Conservation (phyloP, 2,888 invertebrate species). For the Drosophila vallismaia region DNA sequence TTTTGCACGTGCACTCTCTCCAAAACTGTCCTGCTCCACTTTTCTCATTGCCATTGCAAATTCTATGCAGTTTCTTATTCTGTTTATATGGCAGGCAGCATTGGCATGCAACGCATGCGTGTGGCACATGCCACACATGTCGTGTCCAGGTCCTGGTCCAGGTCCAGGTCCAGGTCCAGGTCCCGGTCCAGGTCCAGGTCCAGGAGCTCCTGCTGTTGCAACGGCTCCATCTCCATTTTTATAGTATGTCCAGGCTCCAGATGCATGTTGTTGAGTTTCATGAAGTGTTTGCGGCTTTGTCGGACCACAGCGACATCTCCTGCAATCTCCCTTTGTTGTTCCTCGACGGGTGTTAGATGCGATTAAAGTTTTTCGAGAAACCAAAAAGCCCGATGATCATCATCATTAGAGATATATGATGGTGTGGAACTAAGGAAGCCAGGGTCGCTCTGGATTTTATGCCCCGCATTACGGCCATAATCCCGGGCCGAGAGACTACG, state of each 20-base stretch:
- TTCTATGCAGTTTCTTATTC: slow-evolving; percentile 46
- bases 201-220: slow-evolving; percentile 16
- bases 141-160: slow-evolving; percentile 16
- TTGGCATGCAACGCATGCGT: slow-evolving; percentile 64
- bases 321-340: slow-evolving; percentile 14
- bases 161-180: neutral
- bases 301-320: slow-evolving; percentile 33
- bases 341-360: slow-evolving; percentile 23
- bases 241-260: slow-evolving; percentile 12
- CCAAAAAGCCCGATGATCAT: slow-evolving; percentile 37
- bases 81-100: slow-evolving; percentile 53
- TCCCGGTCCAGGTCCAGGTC: slow-evolving; percentile 8
- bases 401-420: slow-evolving; percentile 36
- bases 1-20: slow-evolving; percentile 5
- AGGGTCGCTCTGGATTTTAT: slow-evolving; percentile 33
- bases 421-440: slow-evolving; percentile 11
- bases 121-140: slow-evolving; percentile 49
- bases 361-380: slow-evolving; percentile 42
- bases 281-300: slow-evolving; percentile 46
- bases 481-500: slow-evolving; percentile 21
- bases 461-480: slow-evolving; percentile 38
- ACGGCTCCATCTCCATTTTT: slow-evolving; percentile 7
- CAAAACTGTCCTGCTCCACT: slow-evolving; percentile 14
- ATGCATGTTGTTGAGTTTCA: slow-evolving; percentile 39
- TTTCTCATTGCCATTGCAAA: slow-evolving; percentile 41